Evolutionary conservation across 2,888 invertebrate genomes (phyloP), one percentile per base, ranked within the genome.

Genomic region (Capitulum mitella): DNA sequence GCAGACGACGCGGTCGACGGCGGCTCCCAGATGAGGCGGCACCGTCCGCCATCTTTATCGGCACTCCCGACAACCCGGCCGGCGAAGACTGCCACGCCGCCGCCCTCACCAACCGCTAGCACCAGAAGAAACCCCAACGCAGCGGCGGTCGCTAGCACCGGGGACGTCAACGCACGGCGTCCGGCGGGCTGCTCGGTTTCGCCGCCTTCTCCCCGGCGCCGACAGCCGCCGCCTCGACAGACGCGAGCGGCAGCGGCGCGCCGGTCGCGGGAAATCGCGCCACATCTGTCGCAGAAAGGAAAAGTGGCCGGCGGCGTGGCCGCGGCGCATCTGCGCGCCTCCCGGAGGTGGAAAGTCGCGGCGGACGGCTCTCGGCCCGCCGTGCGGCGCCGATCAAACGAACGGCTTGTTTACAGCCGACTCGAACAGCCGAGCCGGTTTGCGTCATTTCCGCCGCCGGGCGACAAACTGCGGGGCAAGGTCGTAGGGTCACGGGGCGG

Each of bases 281-380:
- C 61, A n/a, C 61, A 61, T 61, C 61, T 61, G 61, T 32, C 61
- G 32, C 61, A 1, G 61, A 61, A 61, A 61, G 61, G 32, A 61
- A 61, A 61, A 61, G 61, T 61, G 61, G 32, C 61, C 61, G 61
- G 3, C n/a, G 32, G 61, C 32, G 32, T 3, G 14, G 61, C 61
- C 12, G 61, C 58, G 54, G 16, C 19, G 54, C 54, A 54, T 58
- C 58, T 58, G 58, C n/a, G 14, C 46, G 14, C 46, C 46, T 14
- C 46, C 6, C 10, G 46, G 46, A 14, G 46, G 10, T 46, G 46
- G 46, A 14, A 46, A 14, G 14, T 46, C 46, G 46, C 46, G 46
- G 46, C 46, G 14, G 46, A 46, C 46, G 10, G 46, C 46, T 46
- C 46, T 46, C 51, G 19, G 14, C 22, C 3, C 51, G 14, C 14